Percentiles rank a stretch among this genome's conserved stretches.
Conservation (phyloP, 2,797 vertebrate genomes). For the Euthynnus affinis region DNA sequence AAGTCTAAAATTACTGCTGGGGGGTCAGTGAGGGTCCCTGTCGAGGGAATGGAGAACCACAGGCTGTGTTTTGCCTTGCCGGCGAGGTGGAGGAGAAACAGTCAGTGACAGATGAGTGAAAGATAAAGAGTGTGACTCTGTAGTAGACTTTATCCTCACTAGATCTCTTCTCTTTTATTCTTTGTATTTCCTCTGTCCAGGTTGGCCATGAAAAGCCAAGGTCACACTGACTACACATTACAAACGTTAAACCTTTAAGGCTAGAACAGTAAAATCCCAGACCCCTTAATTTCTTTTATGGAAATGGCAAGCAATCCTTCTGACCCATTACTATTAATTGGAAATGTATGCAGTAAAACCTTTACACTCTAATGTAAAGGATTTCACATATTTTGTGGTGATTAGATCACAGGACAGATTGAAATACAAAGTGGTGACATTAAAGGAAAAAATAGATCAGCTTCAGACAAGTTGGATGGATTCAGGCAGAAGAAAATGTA, state of each 20-base stretch:
- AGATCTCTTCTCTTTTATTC: constrained; percentile 42
- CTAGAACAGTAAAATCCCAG: constrained; percentile 58
- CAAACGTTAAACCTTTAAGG: constrained; percentile 66
- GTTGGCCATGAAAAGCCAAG: constrained; percentile 58
- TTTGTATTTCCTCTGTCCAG: constrained; percentile 40
- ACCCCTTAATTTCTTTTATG: constrained; percentile 59
- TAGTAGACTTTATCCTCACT: constrained; percentile 33
- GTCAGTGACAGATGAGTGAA: constrained; percentile 78
- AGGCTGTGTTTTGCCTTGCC: constrained; percentile 68
- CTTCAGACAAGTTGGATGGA: constrained; percentile 23
- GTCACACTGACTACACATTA: constrained; percentile 53
- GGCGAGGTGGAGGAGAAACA: constrained; percentile 78
- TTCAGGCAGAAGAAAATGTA: constrained; percentile 13
- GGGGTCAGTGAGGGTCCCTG: constrained; percentile 79
- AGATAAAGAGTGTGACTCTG: constrained; percentile 57
- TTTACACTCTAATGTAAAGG: constrained; percentile 49
- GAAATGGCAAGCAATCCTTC: constrained; percentile 57
- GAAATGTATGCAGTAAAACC: constrained; percentile 52
- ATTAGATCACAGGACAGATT: constrained; percentile 39
- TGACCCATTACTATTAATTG: constrained; percentile 61
- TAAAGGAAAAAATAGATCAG: constrained; percentile 23
- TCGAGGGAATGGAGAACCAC: constrained; percentile 77
- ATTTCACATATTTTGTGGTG: constrained; percentile 38
- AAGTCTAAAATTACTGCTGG: constrained; percentile 87
- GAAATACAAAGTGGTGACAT: constrained; percentile 46